Evolutionary conservation across 2,888 invertebrate species (phyloP), one percentile per base, ranked within the genome.

Genomic region (Chloroclystis v-ata): DNA sequence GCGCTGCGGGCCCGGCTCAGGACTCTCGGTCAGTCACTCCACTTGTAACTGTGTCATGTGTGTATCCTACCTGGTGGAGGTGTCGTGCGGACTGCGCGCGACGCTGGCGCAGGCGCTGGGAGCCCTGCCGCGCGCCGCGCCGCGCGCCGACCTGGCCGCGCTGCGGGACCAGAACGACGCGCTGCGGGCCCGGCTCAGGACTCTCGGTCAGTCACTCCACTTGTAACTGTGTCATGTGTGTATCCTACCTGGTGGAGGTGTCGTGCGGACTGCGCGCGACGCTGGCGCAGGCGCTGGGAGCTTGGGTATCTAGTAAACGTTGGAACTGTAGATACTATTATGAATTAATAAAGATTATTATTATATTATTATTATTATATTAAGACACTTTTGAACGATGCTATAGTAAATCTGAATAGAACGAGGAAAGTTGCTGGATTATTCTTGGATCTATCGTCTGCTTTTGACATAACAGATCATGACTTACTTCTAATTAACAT

Each of bases 221-320:
- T 26, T 8, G 9, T 9, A n/a, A 26, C 9, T 26, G 9, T 26
- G 8, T 26, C 26, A 26, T n/a, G n/a, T n/a, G n/a, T n/a, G n/a
- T n/a, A n/a, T n/a, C n/a, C n/a, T n/a, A n/a, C 1, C 67, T 81
- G 53, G 59, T 65, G 41, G 48, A 58, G 2, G 59, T 61, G 35
- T 50, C 72, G 38, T 32, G 63, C 55, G 81, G 77, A 0, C 61
- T 82, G 58, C 72, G 69, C 57, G 53, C 50, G 30, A 62, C 78
- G 10, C 69, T 82, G 49, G 61, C 61, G 6, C 67, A 67, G 16
- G 60, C 76, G 57, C 60, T 77, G 44, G 47, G 47, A 0, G 65
- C n/a, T n/a, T n/a, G n/a, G n/a, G n/a, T n/a, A n/a, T n/a, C n/a
- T n/a, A n/a, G n/a, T n/a, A n/a, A n/a, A n/a, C n/a, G n/a, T n/a